A percentile compares a stretch with the other conserved stretches of the same genome.
phyloP scores from a whole-genome alignment of 2,888 invertebrate genomes.

The Acleris literana region DNA sequence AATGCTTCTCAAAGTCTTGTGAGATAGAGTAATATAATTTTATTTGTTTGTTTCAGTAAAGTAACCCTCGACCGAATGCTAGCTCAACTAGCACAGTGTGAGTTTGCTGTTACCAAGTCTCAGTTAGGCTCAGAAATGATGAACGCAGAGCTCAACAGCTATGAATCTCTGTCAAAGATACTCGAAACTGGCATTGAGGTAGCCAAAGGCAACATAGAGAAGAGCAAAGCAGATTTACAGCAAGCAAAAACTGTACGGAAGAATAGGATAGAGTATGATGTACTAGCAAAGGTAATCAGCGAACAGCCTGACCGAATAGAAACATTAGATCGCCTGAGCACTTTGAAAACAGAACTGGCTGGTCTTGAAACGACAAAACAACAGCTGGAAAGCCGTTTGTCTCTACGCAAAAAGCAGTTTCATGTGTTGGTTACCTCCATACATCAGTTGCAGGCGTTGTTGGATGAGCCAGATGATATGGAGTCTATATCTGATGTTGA shows the following conservation, averaged over 20 bases:
- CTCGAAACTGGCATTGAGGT: conserved; percentile 91
- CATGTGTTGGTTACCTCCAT: conserved; percentile 94
- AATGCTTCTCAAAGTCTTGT: neutral
- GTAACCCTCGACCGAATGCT: conserved; percentile 90
- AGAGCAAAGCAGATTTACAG: conserved; percentile 90
- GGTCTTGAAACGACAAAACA: conserved; percentile 88
- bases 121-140: conserved; percentile 91
- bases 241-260: conserved; percentile 94
- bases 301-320: conserved; percentile 95
- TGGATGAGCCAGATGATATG: conserved; percentile 88
- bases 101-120: conserved; percentile 93
- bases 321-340: conserved; percentile 87
- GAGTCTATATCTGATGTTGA: conserved; percentile 67
- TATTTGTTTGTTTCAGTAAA: conserved; percentile 75
- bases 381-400: conserved; percentile 89
- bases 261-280: conserved; percentile 96
- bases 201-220: conserved; percentile 91
- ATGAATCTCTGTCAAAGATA: conserved; percentile 89
- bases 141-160: conserved; percentile 91
- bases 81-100: conserved; percentile 92
- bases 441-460: conserved; percentile 90
- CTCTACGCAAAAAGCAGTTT: conserved; percentile 94
- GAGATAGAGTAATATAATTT: neutral
- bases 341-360: conserved; percentile 88
- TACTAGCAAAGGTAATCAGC: conserved; percentile 94